These are phyloP conservation scores for Caenorhabditis zanzibari DNA, from an alignment of 2,888 invertebrate species.

Conservation along the genomic window DNA sequence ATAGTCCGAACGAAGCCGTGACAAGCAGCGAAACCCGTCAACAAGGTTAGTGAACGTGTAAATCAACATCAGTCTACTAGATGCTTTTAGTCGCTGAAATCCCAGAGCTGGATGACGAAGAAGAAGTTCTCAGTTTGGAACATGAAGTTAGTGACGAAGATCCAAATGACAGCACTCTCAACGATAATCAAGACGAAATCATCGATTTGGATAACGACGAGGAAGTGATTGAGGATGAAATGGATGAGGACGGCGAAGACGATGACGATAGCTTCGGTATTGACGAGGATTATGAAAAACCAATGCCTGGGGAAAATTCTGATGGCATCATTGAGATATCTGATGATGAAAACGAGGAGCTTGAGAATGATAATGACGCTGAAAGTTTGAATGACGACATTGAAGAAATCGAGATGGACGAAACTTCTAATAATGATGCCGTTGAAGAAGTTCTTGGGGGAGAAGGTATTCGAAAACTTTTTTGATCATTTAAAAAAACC, in stretches of 20 bases:
- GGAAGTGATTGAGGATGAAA: constrained; percentile 60
- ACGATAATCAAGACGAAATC: constrained; percentile 32
- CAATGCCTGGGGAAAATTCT: constrained; percentile 27
- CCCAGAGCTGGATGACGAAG: constrained; percentile 63
- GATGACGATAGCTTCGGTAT: constrained; percentile 62
- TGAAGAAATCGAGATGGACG: constrained; percentile 55
- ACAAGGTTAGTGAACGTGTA: constrained; percentile 16
- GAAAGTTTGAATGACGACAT: constrained; percentile 59
- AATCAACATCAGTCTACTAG: background rate
- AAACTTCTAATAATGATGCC: constrained; percentile 48
- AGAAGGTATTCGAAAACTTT: constrained; percentile 46
- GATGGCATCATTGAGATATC: constrained; percentile 59
- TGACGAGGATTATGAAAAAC: constrained; percentile 51
- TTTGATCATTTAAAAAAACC: background rate
- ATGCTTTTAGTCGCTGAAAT: constrained; percentile 60
- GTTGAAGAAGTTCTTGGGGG: constrained; percentile 64
- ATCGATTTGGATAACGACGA: constrained; percentile 62
- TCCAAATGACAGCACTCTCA: constrained; percentile 50
- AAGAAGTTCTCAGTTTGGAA: constrained; percentile 56
- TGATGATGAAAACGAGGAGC: constrained; percentile 48
- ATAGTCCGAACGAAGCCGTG: constrained; percentile 70
- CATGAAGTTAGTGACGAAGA: constrained; percentile 68
- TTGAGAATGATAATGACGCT: constrained; percentile 46
- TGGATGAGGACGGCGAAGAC: constrained; percentile 51
- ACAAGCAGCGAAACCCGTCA: constrained; percentile 69